These are phyloP conservation scores for Sebastes minor DNA, from an alignment of 2,797 vertebrate genomes.

Conservation along the genomic window DNA sequence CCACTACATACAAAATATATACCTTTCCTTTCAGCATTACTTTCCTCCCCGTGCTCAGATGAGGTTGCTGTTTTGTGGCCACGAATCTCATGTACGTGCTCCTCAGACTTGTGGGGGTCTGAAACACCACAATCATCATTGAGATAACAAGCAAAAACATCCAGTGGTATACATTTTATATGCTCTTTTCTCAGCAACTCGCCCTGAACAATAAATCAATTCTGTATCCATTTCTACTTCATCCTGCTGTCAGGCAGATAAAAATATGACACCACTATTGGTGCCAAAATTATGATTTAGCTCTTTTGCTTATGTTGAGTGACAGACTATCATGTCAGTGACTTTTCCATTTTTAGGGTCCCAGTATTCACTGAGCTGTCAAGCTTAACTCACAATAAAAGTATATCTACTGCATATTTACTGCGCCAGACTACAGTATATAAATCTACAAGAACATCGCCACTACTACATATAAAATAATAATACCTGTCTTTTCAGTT, in stretches of 20 bases:
- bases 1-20: background rate
- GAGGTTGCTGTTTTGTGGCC: constrained; percentile 14
- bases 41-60: background rate
- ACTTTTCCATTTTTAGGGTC: constrained; percentile 18
- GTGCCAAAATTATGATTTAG: constrained; percentile 29
- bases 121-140: background rate
- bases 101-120: constrained; percentile 28
- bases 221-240: background rate
- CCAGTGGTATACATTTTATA: background rate
- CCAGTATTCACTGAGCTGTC: constrained; percentile 19
- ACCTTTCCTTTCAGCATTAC: constrained; percentile 32
- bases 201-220: background rate
- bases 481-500: constrained; percentile 37
- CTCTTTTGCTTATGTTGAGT: constrained; percentile 16
- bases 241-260: constrained; percentile 7
- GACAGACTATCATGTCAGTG: constrained; percentile 28
- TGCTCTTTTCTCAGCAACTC: background rate
- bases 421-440: background rate
- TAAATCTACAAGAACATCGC: background rate
- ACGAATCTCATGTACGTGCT: background rate
- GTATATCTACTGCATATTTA: constrained; percentile 12
- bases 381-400: constrained; percentile 4
- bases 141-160: background rate
- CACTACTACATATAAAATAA: background rate
- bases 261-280: constrained; percentile 23